Conservation (phyloP, 2,888 invertebrate species). For the Dryococelus australis region DNA sequence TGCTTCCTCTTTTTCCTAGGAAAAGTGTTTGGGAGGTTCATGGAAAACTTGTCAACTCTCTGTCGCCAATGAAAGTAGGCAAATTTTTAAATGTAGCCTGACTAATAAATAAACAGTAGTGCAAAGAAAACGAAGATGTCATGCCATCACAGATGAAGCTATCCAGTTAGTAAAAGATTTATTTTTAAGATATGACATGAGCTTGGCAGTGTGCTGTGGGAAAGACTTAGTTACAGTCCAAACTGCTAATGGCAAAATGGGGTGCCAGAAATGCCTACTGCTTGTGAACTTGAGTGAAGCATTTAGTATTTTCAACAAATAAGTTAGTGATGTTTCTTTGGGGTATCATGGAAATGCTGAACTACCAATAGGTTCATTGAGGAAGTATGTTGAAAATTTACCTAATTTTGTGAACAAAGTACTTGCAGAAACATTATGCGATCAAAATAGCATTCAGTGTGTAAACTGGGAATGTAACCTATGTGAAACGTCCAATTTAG, state of each 20-base stretch:
- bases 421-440: neutral
- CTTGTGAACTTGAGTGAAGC: neutral
- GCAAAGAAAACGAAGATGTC: neutral
- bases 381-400: neutral
- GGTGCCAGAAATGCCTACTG: neutral
- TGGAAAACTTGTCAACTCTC: neutral
- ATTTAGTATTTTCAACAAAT: neutral
- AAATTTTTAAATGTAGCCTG: neutral
- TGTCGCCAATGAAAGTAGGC: neutral
- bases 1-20: neutral
- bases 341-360: conserved; percentile 1
- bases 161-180: neutral
- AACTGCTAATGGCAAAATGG: neutral
- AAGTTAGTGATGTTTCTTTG: neutral
- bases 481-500: no score
- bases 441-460: neutral
- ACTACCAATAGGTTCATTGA: neutral
- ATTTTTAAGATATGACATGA: neutral
- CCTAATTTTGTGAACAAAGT: neutral
- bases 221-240: neutral
- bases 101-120: neutral
- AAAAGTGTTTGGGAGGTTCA: neutral
- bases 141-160: neutral
- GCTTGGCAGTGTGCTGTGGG: neutral
- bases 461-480: neutral